Evolutionary conservation across 1,140 invertebrate species (phyloP).

Genomic region (Drosophila varians): DNA sequence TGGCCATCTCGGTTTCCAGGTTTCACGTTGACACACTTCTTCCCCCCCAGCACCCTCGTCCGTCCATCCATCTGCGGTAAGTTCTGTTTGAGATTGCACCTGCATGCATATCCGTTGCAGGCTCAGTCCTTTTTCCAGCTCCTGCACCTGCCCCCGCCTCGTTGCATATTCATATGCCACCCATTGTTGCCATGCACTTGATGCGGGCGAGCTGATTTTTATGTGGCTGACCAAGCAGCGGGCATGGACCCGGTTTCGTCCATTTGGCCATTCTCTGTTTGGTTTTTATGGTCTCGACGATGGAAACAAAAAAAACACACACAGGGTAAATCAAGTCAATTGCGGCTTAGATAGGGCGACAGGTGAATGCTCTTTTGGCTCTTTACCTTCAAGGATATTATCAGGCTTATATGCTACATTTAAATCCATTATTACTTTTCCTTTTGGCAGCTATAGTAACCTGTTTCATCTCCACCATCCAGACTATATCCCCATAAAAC

Average conservation of each 20-base stretch:
- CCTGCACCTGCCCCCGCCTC: conserved; percentile 20
- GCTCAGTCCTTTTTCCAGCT: conserved; percentile 14
- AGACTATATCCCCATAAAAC: background rate
- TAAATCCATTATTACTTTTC: background rate
- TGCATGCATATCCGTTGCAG: conserved; percentile 65
- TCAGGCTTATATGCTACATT: background rate
- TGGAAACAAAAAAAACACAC: conserved; percentile 19
- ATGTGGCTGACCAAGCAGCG: conserved; percentile 63
- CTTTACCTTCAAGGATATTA: no score
- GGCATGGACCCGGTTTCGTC: conserved; percentile 34
- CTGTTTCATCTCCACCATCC: background rate
- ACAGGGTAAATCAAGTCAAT: conserved; percentile 21
- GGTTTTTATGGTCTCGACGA: conserved; percentile 61
- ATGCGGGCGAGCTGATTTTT: conserved; percentile 72
- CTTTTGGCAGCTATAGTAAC: no score
- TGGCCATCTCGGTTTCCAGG: conserved; percentile 46
- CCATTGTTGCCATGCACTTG: conserved; percentile 54
- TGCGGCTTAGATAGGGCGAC: background rate
- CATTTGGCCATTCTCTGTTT: conserved; percentile 71
- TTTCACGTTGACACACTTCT: conserved; percentile 45
- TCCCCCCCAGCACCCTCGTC: background rate
- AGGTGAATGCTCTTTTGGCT: conserved; percentile 27
- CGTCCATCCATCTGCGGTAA: conserved; percentile 23
- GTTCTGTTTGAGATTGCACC: conserved; percentile 73
- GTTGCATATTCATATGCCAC: conserved; percentile 64